Evolutionary conservation across 2,113 vertebrate genomes (phyloP).

Genomic region (Felis chaus): DNA sequence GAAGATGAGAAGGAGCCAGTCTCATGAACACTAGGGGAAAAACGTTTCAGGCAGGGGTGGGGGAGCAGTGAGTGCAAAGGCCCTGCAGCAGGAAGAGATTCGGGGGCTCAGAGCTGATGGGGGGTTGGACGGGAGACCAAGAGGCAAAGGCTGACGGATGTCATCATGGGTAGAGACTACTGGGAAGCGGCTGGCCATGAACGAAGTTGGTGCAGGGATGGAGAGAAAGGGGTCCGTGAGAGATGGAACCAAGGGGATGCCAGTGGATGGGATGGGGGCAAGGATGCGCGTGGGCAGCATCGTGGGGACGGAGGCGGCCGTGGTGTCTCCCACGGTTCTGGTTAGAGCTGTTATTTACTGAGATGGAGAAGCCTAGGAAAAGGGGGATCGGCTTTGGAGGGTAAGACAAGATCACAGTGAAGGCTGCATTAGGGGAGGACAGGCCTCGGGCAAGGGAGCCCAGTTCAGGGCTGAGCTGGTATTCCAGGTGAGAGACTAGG

Average conservation of each 20-base stretch:
- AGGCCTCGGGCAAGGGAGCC: background rate
- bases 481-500: background rate
- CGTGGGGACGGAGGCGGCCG: fast-evolving
- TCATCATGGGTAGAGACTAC: background rate
- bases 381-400: background rate
- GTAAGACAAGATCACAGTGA: background rate
- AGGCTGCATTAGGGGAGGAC: background rate
- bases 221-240: fast-evolving
- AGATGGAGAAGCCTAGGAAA: background rate
- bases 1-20: background rate
- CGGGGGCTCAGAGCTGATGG: background rate
- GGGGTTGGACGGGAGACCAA: background rate
- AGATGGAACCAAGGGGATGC: background rate
- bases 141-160: background rate
- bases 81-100: no score
- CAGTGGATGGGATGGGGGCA: background rate
- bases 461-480: background rate
- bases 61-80: background rate
- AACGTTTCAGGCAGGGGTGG: no score
- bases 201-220: background rate
- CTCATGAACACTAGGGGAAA: background rate
- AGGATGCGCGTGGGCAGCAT: fast-evolving
- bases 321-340: fast-evolving
- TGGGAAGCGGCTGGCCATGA: fast-evolving
- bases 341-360: background rate